Conservation (phyloP, 2,113 vertebrate species). For the Channa argus region DNA sequence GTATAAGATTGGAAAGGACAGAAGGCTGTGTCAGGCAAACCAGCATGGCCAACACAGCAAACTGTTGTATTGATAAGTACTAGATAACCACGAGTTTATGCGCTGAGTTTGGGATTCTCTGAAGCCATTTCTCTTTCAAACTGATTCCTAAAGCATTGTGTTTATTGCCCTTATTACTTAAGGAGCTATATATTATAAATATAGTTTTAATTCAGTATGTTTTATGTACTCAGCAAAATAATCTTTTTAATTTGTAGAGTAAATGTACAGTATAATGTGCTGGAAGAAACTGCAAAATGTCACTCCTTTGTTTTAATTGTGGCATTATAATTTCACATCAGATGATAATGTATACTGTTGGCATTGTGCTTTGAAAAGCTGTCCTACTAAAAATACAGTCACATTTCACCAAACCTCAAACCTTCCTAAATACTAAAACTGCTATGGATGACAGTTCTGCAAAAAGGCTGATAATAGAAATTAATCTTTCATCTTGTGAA, state of each 20-base stretch:
- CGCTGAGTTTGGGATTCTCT: slow-evolving; percentile 17
- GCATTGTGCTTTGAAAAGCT: background rate
- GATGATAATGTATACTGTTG: background rate
- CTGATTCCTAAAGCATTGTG: background rate
- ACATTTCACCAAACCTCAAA: background rate
- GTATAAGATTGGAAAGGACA: slow-evolving; percentile 67
- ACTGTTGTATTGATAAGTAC: slow-evolving; percentile 56
- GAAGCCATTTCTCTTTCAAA: background rate
- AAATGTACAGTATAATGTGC: background rate
- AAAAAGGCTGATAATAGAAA: too few relatives aligned
- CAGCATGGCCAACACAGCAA: slow-evolving; percentile 64
- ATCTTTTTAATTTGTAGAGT: background rate
- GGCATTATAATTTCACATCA: background rate
- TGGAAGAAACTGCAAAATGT: too few relatives aligned
- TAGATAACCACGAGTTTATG: slow-evolving; percentile 43
- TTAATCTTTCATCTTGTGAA: too few relatives aligned
- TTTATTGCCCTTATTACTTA: background rate
- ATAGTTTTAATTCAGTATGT: background rate
- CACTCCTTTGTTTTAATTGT: too few relatives aligned
- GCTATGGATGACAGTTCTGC: background rate
- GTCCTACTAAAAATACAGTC: background rate
- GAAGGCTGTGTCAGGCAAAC: slow-evolving; percentile 72
- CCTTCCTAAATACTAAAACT: background rate
- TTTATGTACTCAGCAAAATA: background rate
- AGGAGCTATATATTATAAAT: background rate